Evolutionary conservation across 2,888 invertebrate species (phyloP), one percentile per base, ranked within the genome.

Genomic region (Acrocera orbiculus): DNA sequence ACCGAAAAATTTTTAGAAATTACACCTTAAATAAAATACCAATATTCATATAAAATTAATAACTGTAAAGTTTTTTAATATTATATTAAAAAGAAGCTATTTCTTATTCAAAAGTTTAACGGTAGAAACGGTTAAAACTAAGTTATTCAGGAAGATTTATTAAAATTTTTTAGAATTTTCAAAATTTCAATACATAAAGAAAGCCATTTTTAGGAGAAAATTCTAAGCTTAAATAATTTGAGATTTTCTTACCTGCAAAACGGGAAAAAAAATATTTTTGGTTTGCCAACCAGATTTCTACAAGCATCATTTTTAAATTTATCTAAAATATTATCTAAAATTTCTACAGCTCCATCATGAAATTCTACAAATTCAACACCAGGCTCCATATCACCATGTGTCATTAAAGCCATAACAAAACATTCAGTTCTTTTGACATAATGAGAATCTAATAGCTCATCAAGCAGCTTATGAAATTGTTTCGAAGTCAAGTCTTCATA

Each of bases 261-360:
- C 49, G 79, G 79, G 49, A 78, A 76, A 37, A 80, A 64, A 48
- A 79, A 73, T 35, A 80, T 69, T 58, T 79, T 79, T 15, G 79
- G 78, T 47, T 75, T 70, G 33, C 65, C 61, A 8, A 52, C 46
- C 38, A 78, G 59, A 34, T 52, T 49, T 1, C 62, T 61, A 50
- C 73, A 69, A 34, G 58, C 60, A 11, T 48, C 45, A 46, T 69
- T 66, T 47, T 65, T 66, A 54, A 79, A 78, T 45, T 65, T 61
- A 22, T 66, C 59, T 19, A 75, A 55, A 44, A 80, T 64, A 29
- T 65, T 58, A 14, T 62, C 58, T 19, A 66, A 63, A 38, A 64
- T 52, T 33, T 70, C 50, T 14, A 59, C 49, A 5, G 58, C 45
- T 16, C 69, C 68, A 54, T 77, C 74, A 37, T 53, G 53, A 45